Conservation (phyloP, 2,888 invertebrate species). For the Rhamnusium bicolor region DNA sequence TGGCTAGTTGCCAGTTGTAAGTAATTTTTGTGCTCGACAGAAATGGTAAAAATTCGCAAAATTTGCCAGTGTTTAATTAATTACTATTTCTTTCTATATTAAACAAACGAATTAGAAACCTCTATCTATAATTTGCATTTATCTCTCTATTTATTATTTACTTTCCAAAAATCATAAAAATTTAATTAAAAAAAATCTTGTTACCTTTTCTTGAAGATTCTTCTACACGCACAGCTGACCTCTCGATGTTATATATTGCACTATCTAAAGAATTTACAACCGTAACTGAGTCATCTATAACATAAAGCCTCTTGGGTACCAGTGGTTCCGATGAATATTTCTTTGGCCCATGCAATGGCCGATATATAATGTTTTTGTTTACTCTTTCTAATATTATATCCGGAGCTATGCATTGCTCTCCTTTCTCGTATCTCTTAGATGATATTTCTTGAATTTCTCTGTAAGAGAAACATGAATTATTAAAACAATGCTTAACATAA, state of each 20-base stretch:
- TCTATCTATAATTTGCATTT: too few species aligned
- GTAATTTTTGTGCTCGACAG: too few species aligned
- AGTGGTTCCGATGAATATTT: slow-evolving; percentile 73
- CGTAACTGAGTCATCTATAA: slow-evolving; percentile 83
- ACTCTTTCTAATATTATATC: slow-evolving; percentile 82
- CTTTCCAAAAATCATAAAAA: too few species aligned
- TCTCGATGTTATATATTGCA: slow-evolving; percentile 27
- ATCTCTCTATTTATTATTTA: too few species aligned
- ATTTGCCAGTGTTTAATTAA: too few species aligned
- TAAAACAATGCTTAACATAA: too few species aligned
- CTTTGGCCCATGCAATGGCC: slow-evolving; percentile 67
- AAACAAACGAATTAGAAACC: too few species aligned
- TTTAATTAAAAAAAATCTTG: too few species aligned
- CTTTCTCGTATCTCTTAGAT: slow-evolving; percentile 63
- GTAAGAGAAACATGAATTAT: too few species aligned
- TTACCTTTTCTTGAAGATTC: slow-evolving; percentile 54
- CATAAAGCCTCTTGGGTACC: slow-evolving; percentile 77
- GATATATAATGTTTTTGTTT: slow-evolving; percentile 76
- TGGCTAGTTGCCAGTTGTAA: too few species aligned
- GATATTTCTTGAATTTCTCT: slow-evolving; percentile 75
- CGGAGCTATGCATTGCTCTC: slow-evolving; percentile 78
- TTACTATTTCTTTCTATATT: too few species aligned
- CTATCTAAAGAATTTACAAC: slow-evolving; percentile 74
- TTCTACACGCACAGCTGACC: slow-evolving; percentile 52
- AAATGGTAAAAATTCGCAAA: too few species aligned